Base-by-base conservation (phyloP, 2,113 vertebrate genomes). In the Platysternon megacephalum region DNA sequence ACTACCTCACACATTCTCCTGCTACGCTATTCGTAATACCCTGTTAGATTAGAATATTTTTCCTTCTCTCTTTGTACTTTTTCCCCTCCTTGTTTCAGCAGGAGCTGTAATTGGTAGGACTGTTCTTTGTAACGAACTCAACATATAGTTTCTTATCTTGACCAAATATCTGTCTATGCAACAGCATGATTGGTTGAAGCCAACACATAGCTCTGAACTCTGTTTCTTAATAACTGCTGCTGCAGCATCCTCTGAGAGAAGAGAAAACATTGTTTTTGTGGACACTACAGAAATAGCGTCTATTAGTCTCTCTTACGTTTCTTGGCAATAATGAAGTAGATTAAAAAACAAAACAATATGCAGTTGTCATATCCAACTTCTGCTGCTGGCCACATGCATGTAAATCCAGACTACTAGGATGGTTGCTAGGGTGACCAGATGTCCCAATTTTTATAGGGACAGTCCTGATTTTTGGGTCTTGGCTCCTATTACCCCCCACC, bases 111-210 rank as follows among this genome's bases (percentile, higher is more conserved):
- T 3, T 72, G 65, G 68, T 87, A 85, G 44, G n/a, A n/a, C 26
- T 92, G 8, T 76, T 95, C 76, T 87, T 92, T 90, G n/a, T 82
- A 79, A 87, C 26, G 49, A 94, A 26, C 65, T 94, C 81, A 74
- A 19, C 51, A 56, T 79, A 42, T 39, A 24, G 9, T 82, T 53
- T 92, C 85, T 79, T 48, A 29, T 42, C 44, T 80, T 39, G 39
- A 82, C 44, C 82, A 79, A 88, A 12, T 52, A 35, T 79, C 53
- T 8, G 21, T n/a, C 8, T 51, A 19, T 78, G n/a, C 32, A 74
- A n/a, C 72, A 76, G 11, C 3, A 61, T 90, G 89, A 90, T 85
- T 76, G 72, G 44, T 26, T 82, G 81, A 92, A 51, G 55, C n/a
- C 21, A 82, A 92, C 7, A 12, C 12, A 49, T 49, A 17, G 55